phyloP scores from a whole-genome alignment of 2,113 vertebrate species.

The Suncus etruscus region DNA sequence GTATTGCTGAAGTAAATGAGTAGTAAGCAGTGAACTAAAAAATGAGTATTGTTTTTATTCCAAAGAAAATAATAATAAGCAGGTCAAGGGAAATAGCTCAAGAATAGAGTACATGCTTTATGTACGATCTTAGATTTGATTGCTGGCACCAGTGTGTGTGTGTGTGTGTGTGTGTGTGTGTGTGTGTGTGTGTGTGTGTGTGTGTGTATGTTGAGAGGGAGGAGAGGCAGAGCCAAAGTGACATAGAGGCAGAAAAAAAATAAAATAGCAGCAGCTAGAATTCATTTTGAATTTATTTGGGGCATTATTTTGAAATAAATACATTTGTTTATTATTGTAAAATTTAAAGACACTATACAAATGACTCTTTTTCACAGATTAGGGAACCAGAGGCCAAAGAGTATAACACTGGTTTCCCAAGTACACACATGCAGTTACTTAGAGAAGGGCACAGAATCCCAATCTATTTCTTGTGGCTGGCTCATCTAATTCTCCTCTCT shows the following conservation, averaged over 20 bases:
- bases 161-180: no score
- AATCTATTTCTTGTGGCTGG: constrained; percentile 26
- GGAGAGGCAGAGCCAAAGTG: no score
- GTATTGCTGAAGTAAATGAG: constrained; percentile 33
- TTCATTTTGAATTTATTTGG: no score
- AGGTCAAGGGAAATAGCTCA: neutral
- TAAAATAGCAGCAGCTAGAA: no score
- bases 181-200: no score
- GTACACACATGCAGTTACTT: neutral
- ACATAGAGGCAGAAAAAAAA: no score
- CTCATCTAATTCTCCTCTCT: constrained; percentile 73
- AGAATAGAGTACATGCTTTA: no score
- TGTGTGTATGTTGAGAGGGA: no score
- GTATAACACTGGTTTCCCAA: neutral
- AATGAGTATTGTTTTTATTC: constrained; percentile 20
- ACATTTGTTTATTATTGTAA: constrained; percentile 36
- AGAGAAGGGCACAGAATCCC: constrained; percentile 2
- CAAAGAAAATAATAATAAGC: constrained; percentile 36
- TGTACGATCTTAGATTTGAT: no score
- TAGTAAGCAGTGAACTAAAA: neutral
- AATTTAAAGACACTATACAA: constrained; percentile 15
- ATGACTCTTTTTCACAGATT: constrained; percentile 36
- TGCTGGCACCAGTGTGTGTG: no score
- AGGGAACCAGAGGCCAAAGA: constrained; percentile 10
- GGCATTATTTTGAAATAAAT: no score